Base-by-base conservation (phyloP, 2,888 invertebrate genomes). In the Callyntrura sp. region DNA sequence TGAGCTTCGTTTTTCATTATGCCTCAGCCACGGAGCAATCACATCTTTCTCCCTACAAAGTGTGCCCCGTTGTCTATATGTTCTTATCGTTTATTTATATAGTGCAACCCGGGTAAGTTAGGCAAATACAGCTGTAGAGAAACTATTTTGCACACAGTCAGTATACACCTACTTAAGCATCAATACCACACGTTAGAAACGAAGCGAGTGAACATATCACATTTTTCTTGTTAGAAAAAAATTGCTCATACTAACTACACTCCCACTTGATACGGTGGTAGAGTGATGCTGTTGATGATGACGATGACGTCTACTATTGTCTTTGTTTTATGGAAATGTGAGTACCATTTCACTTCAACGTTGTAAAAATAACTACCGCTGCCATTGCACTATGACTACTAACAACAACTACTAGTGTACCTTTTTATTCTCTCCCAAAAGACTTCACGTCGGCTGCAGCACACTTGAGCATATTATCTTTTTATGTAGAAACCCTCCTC, bases 401-500 rank as follows among this genome's bases (percentile, higher is more conserved):
- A 14, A 57, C 57, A 17, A 57, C 57, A n/a, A 57, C 57, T 60
- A 35, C 43, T 60, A 0, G n/a, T 51, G 51, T 62, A 81, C 81
- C 81, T 81, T 60, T 62, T 81, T 79, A 57, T 81, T 81, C 81
- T 43, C 14, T 81, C 81, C 81, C 81, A 81, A 81, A 17, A 81
- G 62, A 48, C 62, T 62, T 81, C n/a, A 81, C 60, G 62, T 81
- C 43, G 60, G 62, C 60, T 81, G 60, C 81, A 81, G 55, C 78
- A 28, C 78, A 62, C 62, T 81, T 81, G 81, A 81, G 43, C 20
- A 62, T 43, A 60, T 81, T 79, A 79, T 55, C 55, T 35, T 79
- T 81, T 81, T 43, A 20, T 28, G 43, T 45, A 60, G 8, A 62
- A 79, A 73, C 20, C 9, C 81, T 81, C 11, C n/a, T 84, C 57